A percentile compares a stretch with the other conserved stretches of the same genome.
phyloP scores from a whole-genome alignment of 2,797 vertebrate species.

The Enteromius viviparus region DNA sequence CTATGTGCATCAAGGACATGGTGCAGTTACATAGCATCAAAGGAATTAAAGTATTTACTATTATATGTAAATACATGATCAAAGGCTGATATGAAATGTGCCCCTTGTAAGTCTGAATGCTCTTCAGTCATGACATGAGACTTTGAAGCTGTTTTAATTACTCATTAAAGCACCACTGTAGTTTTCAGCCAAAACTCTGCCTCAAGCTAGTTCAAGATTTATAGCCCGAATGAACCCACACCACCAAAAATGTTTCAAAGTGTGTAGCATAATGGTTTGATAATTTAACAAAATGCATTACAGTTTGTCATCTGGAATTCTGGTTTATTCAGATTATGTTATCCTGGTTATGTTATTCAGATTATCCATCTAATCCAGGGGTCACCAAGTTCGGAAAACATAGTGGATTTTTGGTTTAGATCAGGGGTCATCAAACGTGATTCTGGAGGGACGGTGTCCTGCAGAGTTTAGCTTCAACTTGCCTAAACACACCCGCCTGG shows the following conservation, averaged over 20 bases:
- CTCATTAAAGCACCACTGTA: neutral
- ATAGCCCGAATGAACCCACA: neutral
- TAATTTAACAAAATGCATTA: neutral
- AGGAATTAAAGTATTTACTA: neutral
- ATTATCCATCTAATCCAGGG: neutral
- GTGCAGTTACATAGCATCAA: neutral
- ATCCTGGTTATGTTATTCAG: neutral
- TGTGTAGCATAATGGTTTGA: neutral
- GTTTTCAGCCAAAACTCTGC: constrained; percentile 12
- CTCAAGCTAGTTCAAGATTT: neutral
- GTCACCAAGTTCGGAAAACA: too few relatives aligned
- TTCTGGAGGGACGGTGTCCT: too few relatives aligned
- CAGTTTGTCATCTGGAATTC: neutral
- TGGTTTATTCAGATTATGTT: neutral
- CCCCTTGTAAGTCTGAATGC: constrained; percentile 39
- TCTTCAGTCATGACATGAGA: constrained; percentile 39
- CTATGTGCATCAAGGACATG: neutral
- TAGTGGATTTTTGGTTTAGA: too few relatives aligned
- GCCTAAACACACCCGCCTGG: too few relatives aligned
- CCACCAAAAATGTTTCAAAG: neutral
- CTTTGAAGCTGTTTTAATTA: constrained; percentile 30
- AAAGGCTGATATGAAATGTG: constrained; percentile 29
- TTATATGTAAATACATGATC: constrained; percentile 2
- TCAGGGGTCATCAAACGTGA: too few relatives aligned
- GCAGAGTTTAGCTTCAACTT: too few relatives aligned